These are phyloP conservation scores for Urosaurus nigricauda DNA, from an alignment of 2,797 vertebrate species.

Conservation along the genomic window DNA sequence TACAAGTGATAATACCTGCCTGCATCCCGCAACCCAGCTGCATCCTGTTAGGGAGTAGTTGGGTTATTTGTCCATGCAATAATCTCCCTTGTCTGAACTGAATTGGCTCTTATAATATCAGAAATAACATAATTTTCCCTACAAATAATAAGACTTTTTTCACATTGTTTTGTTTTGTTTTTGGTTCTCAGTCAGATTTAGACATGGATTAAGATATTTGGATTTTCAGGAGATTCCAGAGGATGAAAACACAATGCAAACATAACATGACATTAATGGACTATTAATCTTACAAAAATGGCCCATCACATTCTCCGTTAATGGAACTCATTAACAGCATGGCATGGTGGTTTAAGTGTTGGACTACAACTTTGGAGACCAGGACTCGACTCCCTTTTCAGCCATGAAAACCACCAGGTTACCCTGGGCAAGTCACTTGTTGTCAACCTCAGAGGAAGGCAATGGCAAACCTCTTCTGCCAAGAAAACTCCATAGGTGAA, in stretches of 20 bases:
- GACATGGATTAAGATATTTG: not conserved
- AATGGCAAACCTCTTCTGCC: no score
- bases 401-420: no score
- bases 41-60: no score
- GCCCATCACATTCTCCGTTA: not conserved
- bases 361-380: no score
- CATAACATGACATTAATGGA: not conserved
- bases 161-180: not conserved
- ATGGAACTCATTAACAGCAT: not conserved
- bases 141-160: not conserved
- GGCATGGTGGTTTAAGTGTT: no score
- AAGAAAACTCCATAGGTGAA: no score
- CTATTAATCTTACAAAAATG: not conserved
- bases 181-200: not conserved
- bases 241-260: not conserved
- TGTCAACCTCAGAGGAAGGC: no score
- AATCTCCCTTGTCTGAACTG: not conserved
- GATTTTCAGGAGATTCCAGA: not conserved
- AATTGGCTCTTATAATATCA: not conserved
- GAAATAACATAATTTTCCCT: not conserved
- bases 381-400: no score
- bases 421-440: no score
- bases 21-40: no score
- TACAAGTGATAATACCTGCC: no score
- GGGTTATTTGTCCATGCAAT: no score